Evolutionary conservation across 2,888 invertebrate species (phyloP).

Genomic region (Lepidonotus clava): DNA sequence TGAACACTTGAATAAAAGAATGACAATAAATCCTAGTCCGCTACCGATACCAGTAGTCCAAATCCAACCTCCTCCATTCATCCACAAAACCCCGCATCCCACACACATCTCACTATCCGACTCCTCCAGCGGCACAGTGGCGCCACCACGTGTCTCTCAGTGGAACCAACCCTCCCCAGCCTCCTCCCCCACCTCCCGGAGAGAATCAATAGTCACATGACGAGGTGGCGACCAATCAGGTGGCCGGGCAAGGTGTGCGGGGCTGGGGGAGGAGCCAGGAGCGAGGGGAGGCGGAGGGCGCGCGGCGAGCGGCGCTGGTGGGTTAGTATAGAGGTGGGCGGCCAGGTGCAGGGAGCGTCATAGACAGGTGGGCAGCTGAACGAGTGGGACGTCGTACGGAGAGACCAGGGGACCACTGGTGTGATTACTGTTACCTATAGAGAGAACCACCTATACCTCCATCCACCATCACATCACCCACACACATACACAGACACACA

Average conservation of each 20-base stretch:
- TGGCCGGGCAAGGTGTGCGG: background rate
- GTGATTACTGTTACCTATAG: too few relatives aligned
- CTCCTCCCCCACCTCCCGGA: too few relatives aligned
- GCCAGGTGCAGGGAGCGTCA: background rate
- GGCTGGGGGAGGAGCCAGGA: background rate
- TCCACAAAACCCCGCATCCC: background rate
- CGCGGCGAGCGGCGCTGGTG: background rate
- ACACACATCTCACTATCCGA: background rate
- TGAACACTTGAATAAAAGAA: too few relatives aligned
- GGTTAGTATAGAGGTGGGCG: background rate
- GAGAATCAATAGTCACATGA: slow-evolving; percentile 52
- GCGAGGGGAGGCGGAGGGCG: background rate
- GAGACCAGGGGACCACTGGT: too few relatives aligned
- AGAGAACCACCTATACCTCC: too few relatives aligned
- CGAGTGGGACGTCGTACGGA: background rate
- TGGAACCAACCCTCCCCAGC: background rate
- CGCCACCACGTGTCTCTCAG: slow-evolving; percentile 12
- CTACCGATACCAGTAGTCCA: too few relatives aligned
- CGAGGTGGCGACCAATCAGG: slow-evolving; percentile 36
- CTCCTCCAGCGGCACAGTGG: slow-evolving; percentile 24
- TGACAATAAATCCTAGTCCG: too few relatives aligned
- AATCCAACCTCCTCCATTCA: background rate
- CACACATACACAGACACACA: too few relatives aligned
- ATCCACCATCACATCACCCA: too few relatives aligned
- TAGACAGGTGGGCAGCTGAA: slow-evolving; percentile 19